Evolutionary conservation across 1,140 invertebrate genomes (phyloP).

Genomic region (Zaprionus camerounensis): DNA sequence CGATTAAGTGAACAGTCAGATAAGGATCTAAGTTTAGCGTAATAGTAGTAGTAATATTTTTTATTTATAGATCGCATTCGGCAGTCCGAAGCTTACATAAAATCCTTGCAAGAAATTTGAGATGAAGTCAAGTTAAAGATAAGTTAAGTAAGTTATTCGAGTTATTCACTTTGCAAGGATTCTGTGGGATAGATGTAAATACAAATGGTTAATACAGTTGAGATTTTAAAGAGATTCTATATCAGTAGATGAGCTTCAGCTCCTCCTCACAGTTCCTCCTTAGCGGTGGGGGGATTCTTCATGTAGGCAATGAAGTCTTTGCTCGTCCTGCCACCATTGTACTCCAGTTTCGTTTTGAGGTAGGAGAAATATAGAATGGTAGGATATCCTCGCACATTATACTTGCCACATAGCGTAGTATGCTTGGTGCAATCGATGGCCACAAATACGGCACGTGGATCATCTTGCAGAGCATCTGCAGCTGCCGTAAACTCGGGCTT

Average conservation of each 20-base stretch:
- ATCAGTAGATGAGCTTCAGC: neutral
- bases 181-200: constrained; percentile 7
- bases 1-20: neutral
- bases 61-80: constrained; percentile 16
- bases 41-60: neutral
- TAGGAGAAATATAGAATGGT: constrained; percentile 95
- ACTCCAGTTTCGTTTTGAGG: constrained; percentile 88
- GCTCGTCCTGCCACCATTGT: constrained; percentile 91
- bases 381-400: constrained; percentile 93
- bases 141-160: constrained; percentile 14
- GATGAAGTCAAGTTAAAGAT: neutral
- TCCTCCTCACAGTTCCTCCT: constrained; percentile 63
- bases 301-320: constrained; percentile 89
- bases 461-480: constrained; percentile 90
- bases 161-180: constrained; percentile 2
- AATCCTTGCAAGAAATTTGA: constrained; percentile 9
- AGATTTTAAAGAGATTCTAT: constrained; percentile 32
- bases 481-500: constrained; percentile 93
- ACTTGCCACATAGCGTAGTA: constrained; percentile 87
- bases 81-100: constrained; percentile 15
- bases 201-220: constrained; percentile 28
- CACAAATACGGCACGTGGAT: constrained; percentile 90
- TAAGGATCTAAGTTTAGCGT: neutral
- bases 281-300: constrained; percentile 85
- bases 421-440: constrained; percentile 93